phyloP scores from a whole-genome alignment of 1,140 invertebrate species.

The Halyomorpha halys region DNA sequence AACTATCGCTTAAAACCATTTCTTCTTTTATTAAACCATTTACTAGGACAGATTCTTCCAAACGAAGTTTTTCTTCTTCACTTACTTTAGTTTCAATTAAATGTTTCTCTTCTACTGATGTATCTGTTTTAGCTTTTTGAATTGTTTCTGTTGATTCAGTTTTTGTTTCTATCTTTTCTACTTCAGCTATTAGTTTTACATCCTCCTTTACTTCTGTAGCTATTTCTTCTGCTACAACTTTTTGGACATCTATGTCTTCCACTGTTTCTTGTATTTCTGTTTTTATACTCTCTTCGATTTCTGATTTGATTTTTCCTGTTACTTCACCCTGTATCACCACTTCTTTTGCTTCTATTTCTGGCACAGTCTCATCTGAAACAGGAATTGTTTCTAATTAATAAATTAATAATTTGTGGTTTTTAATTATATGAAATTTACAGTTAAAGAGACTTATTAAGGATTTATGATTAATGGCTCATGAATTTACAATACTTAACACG shows the following conservation, averaged over 20 bases:
- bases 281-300: constrained; percentile 7
- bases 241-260: background rate
- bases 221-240: constrained; percentile 1
- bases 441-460: too few species aligned
- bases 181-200: constrained; percentile 22
- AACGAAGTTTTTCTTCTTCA: background rate
- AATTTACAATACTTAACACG: too few species aligned
- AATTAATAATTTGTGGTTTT: too few species aligned
- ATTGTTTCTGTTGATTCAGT: background rate
- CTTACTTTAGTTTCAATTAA: constrained; percentile 1
- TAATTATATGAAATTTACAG: too few species aligned
- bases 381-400: too few species aligned
- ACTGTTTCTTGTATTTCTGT: constrained; percentile 4
- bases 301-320: constrained; percentile 1
- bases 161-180: constrained; percentile 26
- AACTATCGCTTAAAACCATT: too few species aligned
- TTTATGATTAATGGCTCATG: too few species aligned
- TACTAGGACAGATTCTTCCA: too few species aligned
- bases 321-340: background rate
- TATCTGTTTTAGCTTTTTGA: background rate
- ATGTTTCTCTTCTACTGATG: background rate
- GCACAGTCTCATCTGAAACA: too few species aligned
- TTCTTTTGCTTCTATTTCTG: background rate
- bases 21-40: too few species aligned
- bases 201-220: constrained; percentile 6